These are phyloP conservation scores for Oryctes rhinoceros DNA, from an alignment of 1,140 invertebrate species.

Conservation along the genomic window DNA sequence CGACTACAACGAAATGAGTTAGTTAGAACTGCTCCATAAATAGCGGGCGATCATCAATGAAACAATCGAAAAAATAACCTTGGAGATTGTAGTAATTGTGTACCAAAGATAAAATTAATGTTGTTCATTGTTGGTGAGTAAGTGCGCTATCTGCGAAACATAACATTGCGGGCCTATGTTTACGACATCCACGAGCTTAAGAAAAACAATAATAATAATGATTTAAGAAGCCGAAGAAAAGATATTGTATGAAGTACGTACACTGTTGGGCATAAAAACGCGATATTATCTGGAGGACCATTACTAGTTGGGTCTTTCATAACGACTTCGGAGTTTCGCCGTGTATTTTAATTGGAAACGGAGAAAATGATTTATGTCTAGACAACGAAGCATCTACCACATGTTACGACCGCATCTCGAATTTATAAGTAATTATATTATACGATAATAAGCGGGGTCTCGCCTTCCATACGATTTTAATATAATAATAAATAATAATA, in stretches of 20 bases:
- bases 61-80: slow-evolving; percentile 33
- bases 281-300: background rate
- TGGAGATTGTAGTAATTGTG: slow-evolving; percentile 13
- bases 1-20: background rate
- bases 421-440: slow-evolving; percentile 21
- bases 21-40: background rate
- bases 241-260: background rate
- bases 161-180: background rate
- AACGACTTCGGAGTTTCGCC: background rate
- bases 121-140: background rate
- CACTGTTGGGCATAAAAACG: background rate
- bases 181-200: slow-evolving; percentile 12
- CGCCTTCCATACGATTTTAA: background rate
- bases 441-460: background rate
- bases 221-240: background rate
- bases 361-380: slow-evolving; percentile 11
- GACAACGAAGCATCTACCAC: slow-evolving; percentile 22
- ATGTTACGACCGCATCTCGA: slow-evolving; percentile 20
- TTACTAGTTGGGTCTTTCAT: background rate
- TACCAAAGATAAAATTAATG: slow-evolving; percentile 25
- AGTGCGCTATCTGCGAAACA: slow-evolving; percentile 13
- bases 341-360: slow-evolving; percentile 13
- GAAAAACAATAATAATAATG: slow-evolving; percentile 23
- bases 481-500: no score
- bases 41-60: slow-evolving; percentile 8